Percentiles rank a stretch among this genome's conserved stretches.
These are phyloP conservation scores for Halcyon leucocephala DNA, from an alignment of 2,797 vertebrate species.

Conservation along the genomic window DNA sequence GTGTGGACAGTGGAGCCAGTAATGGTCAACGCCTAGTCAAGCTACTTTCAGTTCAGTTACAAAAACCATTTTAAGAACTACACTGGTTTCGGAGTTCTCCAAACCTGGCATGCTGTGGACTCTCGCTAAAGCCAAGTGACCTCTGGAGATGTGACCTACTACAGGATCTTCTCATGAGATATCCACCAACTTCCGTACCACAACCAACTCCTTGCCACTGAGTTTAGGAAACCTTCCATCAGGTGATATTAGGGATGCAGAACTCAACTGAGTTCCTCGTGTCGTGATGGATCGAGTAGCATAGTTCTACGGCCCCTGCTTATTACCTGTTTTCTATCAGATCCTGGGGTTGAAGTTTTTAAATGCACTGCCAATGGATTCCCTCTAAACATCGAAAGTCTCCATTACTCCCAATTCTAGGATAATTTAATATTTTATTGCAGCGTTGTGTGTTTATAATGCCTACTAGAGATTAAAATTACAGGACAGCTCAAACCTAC, in stretches of 20 bases:
- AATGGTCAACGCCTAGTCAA: neutral
- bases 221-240: neutral
- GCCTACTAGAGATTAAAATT: neutral
- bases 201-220: neutral
- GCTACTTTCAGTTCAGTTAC: neutral
- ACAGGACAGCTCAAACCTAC: neutral
- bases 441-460: neutral
- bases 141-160: neutral
- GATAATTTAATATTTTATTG: neutral
- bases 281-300: neutral
- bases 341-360: neutral
- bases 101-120: neutral
- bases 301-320: neutral
- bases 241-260: neutral
- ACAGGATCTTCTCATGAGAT: neutral
- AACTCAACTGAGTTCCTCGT: rapidly evolving
- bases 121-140: neutral
- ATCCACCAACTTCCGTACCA: neutral
- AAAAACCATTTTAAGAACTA: neutral
- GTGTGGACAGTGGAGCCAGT: neutral
- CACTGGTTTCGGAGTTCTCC: neutral
- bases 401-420: neutral
- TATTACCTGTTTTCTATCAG: neutral
- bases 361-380: neutral
- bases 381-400: neutral